Evolutionary conservation across 1,140 invertebrate species (phyloP), one percentile per base, ranked within the genome.

Genomic region (Conus betulinus): DNA sequence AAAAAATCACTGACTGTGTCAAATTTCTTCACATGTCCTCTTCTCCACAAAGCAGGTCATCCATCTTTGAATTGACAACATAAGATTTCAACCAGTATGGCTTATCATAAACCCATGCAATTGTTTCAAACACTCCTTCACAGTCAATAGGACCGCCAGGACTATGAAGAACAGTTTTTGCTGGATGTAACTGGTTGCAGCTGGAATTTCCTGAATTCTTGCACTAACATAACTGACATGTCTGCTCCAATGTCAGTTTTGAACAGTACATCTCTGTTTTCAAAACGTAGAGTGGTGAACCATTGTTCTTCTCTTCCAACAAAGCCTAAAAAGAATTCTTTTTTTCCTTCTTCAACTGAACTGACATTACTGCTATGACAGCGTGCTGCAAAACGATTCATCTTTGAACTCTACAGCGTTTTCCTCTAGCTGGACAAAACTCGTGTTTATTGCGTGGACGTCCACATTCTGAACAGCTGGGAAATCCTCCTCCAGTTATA

Each of bases 211-310:
- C 51, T 6, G 27, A 39, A 82, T 20, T n/a, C 20, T 27, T 20
- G n/a, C 11, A 52, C 51, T n/a, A 4, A 52, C 27, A 82, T 82
- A 52, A 82, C 39, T n/a, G 17, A 27, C 17, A 82, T 11, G 27
- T 82, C 79, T 23, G 79, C 79, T 52, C 79, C 79, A 52, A 10
- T 82, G 5, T 82, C 52, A 15, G 23, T 27, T 82, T 82, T 82
- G 20, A 39, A 82, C 13, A 23, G 6, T 52, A 53, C 52, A 20
- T 82, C 52, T 53, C 20, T 20, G 27, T 51, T 20, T 13, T 52
- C 27, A 23, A 82, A 13, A 20, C 1, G 17, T 27, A 82, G 8
- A 1, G 1, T 51, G 23, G 52, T 82, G n/a, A 53, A 3, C 79
- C 79, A 82, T 10, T 7, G 27, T 53, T 7, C 10, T 60, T 51